These are phyloP conservation scores for Harpagoxenus sublaevis DNA, from an alignment of 2,888 invertebrate species.

Conservation along the genomic window DNA sequence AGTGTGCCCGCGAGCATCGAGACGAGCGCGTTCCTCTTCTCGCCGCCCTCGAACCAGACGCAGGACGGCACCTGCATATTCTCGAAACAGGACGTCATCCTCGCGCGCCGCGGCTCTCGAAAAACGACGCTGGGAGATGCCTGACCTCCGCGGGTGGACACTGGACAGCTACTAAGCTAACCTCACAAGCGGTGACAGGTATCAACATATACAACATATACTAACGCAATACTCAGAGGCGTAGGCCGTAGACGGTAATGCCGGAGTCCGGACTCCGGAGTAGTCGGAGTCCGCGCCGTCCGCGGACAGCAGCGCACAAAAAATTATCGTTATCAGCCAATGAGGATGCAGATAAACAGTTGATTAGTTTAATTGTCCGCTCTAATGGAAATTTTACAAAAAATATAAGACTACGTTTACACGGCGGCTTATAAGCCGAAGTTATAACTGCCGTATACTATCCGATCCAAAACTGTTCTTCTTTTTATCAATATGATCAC, in stretches of 20 bases:
- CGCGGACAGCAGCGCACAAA: background rate
- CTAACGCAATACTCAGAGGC: background rate
- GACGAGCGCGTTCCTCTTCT: constrained; percentile 94
- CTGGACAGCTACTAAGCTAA: constrained; percentile 47
- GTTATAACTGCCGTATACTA: no score
- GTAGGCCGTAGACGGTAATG: no score
- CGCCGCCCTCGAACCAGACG: constrained; percentile 95
- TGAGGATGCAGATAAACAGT: no score
- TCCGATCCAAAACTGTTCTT: no score
- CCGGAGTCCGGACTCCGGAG: no score
- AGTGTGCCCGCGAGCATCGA: constrained; percentile 95
- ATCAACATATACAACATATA: constrained; percentile 41
- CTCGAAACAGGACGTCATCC: constrained; percentile 90
- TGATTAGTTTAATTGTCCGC: no score
- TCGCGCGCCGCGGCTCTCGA: background rate
- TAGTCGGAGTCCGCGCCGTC: no score
- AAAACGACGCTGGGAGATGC: constrained; percentile 5
- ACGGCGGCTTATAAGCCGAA: no score
- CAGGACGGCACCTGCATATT: constrained; percentile 92
- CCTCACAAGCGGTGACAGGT: constrained; percentile 63
- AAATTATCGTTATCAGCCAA: no score
- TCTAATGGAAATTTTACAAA: no score
- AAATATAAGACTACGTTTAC: no score
- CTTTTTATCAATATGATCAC: no score
- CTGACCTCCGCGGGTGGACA: constrained; percentile 3